Percentiles rank a stretch among this genome's conserved stretches.
phyloP scores from a whole-genome alignment of 1,140 invertebrate species.

The Vanessa atalanta region DNA sequence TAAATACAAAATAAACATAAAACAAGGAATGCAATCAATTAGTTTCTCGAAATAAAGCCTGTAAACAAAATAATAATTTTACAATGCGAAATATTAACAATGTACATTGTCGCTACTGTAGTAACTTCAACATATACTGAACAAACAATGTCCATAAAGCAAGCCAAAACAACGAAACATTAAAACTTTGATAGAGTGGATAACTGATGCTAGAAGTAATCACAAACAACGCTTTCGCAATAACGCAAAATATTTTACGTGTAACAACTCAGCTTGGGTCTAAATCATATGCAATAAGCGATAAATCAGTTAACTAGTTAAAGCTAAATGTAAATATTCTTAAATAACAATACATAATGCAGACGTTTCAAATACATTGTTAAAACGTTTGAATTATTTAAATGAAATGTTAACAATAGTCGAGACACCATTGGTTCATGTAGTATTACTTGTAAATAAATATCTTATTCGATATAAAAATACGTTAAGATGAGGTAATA shows the following conservation, averaged over 20 bases:
- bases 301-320: background rate
- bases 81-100: background rate
- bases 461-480: too few relatives aligned
- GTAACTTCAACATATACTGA: background rate
- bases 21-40: background rate
- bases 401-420: too few relatives aligned
- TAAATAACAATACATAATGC: too few relatives aligned
- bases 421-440: too few relatives aligned
- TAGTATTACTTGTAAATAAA: too few relatives aligned
- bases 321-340: background rate
- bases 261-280: background rate
- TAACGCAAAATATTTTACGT: slow-evolving; percentile 1
- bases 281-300: background rate
- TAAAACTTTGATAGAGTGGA: background rate
- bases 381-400: too few relatives aligned
- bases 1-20: too few relatives aligned
- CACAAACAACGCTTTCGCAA: background rate
- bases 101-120: slow-evolving; percentile 1
- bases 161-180: background rate
- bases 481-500: too few relatives aligned
- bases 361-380: too few relatives aligned
- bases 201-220: background rate
- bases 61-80: slow-evolving; percentile 15
- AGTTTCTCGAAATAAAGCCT: background rate
- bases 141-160: slow-evolving; percentile 5